phyloP scores from a whole-genome alignment of 2,113 vertebrate genomes.

The Saguinus midas region DNA sequence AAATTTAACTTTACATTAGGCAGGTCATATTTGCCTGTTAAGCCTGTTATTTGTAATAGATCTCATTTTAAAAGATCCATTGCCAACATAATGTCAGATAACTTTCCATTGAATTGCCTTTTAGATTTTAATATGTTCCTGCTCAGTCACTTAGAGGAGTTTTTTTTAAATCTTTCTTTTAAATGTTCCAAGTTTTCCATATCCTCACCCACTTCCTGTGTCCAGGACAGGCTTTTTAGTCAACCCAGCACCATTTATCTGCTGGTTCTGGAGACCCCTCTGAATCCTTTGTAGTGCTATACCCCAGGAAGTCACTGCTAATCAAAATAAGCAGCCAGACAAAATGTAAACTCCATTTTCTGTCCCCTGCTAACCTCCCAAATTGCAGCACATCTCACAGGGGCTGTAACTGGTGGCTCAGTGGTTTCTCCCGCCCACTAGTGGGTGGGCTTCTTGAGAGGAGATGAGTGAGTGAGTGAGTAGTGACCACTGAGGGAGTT shows the following conservation, averaged over 20 bases:
- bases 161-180: background rate
- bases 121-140: constrained; percentile 36
- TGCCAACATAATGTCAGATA: constrained; percentile 8
- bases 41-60: constrained; percentile 27
- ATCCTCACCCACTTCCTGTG: fast-evolving
- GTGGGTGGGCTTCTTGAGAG: background rate
- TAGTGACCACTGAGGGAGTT: no score
- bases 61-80: constrained; percentile 45
- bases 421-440: fast-evolving
- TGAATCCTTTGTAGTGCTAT: background rate
- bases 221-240: background rate
- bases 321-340: background rate
- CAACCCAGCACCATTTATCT: background rate
- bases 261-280: background rate
- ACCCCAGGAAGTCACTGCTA: background rate
- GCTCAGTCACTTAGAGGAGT: constrained; percentile 4
- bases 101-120: constrained; percentile 44
- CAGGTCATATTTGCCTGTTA: background rate
- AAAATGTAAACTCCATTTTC: background rate
- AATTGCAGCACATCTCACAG: fast-evolving
- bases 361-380: background rate
- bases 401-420: fast-evolving
- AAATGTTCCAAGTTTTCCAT: background rate
- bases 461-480: no score
- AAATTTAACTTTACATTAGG: background rate